phyloP scores from a whole-genome alignment of 2,113 vertebrate genomes.

The Galbula dea region DNA sequence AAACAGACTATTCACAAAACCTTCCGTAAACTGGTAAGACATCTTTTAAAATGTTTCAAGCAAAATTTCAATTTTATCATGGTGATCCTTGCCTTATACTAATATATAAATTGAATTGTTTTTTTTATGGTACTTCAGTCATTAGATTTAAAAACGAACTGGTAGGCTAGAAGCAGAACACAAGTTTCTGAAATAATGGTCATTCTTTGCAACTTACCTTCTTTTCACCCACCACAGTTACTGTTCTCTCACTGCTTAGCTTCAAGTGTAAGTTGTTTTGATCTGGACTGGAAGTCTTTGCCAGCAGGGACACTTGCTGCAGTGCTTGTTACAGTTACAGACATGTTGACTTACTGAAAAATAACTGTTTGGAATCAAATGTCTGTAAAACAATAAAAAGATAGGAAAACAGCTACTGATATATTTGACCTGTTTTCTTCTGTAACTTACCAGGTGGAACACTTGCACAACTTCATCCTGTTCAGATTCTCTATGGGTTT shows the following conservation, averaged over 20 bases:
- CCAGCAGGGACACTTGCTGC: neutral
- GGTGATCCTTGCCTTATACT: neutral
- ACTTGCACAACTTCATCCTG: conserved; percentile 94
- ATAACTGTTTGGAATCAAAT: neutral
- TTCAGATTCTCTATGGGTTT: conserved; percentile 99
- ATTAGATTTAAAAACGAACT: neutral
- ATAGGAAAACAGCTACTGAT: neutral
- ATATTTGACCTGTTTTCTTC: neutral
- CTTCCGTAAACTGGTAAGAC: conserved; percentile 90
- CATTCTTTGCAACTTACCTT: neutral
- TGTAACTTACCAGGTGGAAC: conserved; percentile 83
- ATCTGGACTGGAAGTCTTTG: neutral
- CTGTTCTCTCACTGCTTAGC: neutral
- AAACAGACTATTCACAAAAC: conserved; percentile 90
- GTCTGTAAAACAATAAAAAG: neutral
- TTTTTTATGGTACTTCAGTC: neutral
- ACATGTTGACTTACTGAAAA: neutral
- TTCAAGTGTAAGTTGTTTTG: neutral
- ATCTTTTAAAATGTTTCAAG: neutral
- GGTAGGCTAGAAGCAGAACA: neutral
- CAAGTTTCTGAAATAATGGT: neutral
- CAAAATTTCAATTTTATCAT: rapidly evolving
- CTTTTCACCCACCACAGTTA: neutral
- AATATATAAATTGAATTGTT: neutral
- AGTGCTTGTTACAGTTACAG: neutral